A percentile compares a stretch with the other conserved stretches of the same genome.
phyloP scores from a whole-genome alignment of 2,113 vertebrate species.

The Hydropotes inermis region DNA sequence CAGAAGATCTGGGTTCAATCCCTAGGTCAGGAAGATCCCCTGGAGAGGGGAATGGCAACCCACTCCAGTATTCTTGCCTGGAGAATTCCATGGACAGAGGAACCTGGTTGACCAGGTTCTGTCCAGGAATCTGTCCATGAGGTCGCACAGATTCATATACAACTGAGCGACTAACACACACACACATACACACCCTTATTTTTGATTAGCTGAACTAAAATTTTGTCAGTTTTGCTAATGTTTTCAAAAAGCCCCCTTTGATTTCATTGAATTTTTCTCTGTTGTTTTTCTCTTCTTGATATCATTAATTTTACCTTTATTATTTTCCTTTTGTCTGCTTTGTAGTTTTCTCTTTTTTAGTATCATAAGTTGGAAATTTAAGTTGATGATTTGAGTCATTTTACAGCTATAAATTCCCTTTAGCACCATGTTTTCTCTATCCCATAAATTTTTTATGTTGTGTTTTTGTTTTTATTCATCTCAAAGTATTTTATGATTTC shows the following conservation, averaged over 20 bases:
- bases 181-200: not conserved
- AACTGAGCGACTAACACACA: not conserved
- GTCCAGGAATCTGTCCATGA: no score
- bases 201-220: not conserved
- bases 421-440: not conserved
- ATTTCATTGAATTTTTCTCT: not conserved
- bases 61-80: not conserved
- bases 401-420: not conserved
- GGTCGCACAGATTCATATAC: not conserved
- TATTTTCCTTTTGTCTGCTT: not conserved
- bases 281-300: not conserved
- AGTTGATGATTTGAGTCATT: not conserved
- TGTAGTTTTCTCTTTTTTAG: not conserved
- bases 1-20: not conserved
- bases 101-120: not conserved
- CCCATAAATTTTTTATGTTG: not conserved
- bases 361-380: not conserved
- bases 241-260: not conserved
- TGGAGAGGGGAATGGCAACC: not conserved
- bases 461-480: not conserved
- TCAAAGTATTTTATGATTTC: not conserved
- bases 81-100: not conserved
- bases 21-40: not conserved
- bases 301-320: not conserved
- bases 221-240: not conserved